A percentile compares a stretch with the other conserved stretches of the same genome.
phyloP scores from a whole-genome alignment of 2,797 vertebrate species.

The Hyperoplus immaculatus region DNA sequence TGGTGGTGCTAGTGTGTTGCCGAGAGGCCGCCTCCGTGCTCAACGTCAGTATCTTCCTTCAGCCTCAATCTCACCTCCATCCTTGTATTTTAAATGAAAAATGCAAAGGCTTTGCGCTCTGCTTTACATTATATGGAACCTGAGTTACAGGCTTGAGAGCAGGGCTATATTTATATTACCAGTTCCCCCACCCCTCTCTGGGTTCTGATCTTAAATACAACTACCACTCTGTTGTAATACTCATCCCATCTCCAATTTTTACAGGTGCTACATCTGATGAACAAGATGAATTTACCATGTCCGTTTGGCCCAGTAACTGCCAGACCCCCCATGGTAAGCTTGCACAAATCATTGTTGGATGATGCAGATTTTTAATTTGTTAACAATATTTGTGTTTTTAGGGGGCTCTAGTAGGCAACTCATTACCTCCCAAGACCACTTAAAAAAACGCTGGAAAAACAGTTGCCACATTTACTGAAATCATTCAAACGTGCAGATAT shows the following conservation, averaged over 20 bases:
- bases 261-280: slow-evolving; percentile 99
- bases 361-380: neutral
- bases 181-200: slow-evolving; percentile 3
- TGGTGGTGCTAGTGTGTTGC: slow-evolving; percentile 80
- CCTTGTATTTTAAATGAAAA: slow-evolving; percentile 64
- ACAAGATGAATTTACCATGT: slow-evolving; percentile 98
- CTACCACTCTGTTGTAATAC: slow-evolving; percentile 20
- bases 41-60: slow-evolving; percentile 42
- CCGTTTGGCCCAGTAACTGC: slow-evolving; percentile 94
- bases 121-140: slow-evolving; percentile 69
- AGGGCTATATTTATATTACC: slow-evolving; percentile 58
- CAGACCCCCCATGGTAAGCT: slow-evolving; percentile 91
- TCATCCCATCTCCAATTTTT: slow-evolving; percentile 33
- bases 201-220: slow-evolving; percentile 14
- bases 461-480: neutral
- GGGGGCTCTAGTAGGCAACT: neutral
- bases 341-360: neutral
- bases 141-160: slow-evolving; percentile 51
- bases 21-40: slow-evolving; percentile 5
- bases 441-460: neutral
- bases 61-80: slow-evolving; percentile 69
- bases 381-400: neutral
- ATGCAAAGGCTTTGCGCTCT: slow-evolving; percentile 66
- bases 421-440: neutral
- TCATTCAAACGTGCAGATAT: neutral